Evolutionary conservation across 2,113 vertebrate species (phyloP).

Genomic region (Nansenia antarctica): DNA sequence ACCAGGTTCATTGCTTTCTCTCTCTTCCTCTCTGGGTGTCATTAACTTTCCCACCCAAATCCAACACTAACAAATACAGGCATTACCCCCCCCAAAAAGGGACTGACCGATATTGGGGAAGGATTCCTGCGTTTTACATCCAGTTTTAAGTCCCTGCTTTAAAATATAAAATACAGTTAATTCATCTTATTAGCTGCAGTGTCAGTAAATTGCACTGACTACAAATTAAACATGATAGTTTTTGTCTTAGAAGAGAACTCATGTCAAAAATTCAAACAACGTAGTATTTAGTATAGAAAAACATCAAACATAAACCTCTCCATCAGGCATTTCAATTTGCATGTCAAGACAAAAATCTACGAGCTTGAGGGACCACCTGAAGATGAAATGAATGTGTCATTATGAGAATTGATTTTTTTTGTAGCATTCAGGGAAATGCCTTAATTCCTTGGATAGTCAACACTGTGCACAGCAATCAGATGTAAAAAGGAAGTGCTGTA

Average conservation of each 20-base stretch:
- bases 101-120: background rate
- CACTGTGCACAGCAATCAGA: conserved; percentile 25
- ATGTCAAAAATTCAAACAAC: no score
- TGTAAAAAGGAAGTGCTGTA: background rate
- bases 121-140: background rate
- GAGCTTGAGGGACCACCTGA: conserved; percentile 48
- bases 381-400: conserved; percentile 39
- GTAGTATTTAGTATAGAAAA: no score
- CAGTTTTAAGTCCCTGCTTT: background rate
- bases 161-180: background rate
- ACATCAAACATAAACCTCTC: conserved; percentile 11
- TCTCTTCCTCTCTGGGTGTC: conserved; percentile 27
- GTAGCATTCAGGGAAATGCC: conserved; percentile 7
- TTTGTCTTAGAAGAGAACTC: background rate
- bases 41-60: conserved; percentile 41
- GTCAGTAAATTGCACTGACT: background rate
- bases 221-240: background rate
- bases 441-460: conserved; percentile 14
- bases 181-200: background rate
- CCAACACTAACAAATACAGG: conserved; percentile 12
- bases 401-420: conserved; percentile 48
- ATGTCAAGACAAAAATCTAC: conserved; percentile 45
- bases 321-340: conserved; percentile 40
- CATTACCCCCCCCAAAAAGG: background rate
- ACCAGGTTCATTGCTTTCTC: conserved; percentile 25